Percentiles rank a stretch among this genome's conserved stretches.
phyloP scores from a whole-genome alignment of 1,140 invertebrate species.

The Neodiprion lecontei region DNA sequence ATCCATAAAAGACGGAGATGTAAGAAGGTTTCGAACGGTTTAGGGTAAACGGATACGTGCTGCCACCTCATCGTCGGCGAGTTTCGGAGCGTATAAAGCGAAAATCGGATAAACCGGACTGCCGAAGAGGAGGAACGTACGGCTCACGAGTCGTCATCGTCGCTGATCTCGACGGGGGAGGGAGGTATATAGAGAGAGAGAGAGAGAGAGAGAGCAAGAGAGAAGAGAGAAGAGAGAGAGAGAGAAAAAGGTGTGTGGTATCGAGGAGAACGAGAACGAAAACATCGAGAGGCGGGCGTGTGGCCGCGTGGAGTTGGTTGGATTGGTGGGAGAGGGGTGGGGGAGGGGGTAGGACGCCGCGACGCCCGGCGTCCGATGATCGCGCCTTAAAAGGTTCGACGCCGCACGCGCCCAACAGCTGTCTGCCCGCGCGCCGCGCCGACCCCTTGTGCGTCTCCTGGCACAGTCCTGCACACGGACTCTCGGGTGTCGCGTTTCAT shows the following conservation, averaged over 20 bases:
- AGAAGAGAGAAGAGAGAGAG: not conserved
- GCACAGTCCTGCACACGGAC: not conserved
- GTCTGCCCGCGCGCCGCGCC: constrained; percentile 35
- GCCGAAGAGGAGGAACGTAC: not conserved
- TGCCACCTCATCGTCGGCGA: too few species aligned
- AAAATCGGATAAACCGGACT: too few species aligned
- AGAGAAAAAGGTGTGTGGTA: not conserved
- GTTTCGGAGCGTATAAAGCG: too few species aligned
- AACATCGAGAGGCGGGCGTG: not conserved
- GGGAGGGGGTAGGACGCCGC: constrained; percentile 40
- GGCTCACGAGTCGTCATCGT: constrained; percentile 12
- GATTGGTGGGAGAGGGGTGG: constrained; percentile 31
- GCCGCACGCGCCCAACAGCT: constrained; percentile 61
- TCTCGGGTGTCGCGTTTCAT: too few species aligned
- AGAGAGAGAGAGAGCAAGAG: constrained; percentile 21
- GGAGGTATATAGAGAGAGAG: constrained; percentile 15
- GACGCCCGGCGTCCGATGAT: constrained; percentile 61
- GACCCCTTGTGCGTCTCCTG: constrained; percentile 2
- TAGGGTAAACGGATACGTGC: too few species aligned
- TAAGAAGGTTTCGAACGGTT: too few species aligned
- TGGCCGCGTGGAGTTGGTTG: constrained; percentile 11
- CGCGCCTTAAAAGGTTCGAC: constrained; percentile 64
- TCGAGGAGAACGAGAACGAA: not conserved
- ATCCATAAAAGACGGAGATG: too few species aligned
- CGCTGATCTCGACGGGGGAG: constrained; percentile 5